Conservation (phyloP, 1,140 invertebrate species). For the Lepidurus couesii region DNA sequence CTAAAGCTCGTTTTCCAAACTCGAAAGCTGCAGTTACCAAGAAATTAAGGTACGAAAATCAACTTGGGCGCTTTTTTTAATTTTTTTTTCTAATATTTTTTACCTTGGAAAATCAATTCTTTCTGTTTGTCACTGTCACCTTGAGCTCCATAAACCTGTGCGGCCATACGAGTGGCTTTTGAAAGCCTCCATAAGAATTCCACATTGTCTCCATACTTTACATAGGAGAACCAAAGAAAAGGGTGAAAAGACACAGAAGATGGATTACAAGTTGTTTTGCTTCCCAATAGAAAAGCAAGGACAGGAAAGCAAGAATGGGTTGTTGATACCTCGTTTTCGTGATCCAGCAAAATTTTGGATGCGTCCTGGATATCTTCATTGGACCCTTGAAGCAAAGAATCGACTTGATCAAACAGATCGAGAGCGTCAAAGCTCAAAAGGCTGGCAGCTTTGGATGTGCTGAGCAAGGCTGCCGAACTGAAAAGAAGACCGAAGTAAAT, state of each 20-base stretch:
- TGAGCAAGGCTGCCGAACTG: constrained; percentile 6
- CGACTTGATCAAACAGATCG: constrained; percentile 38
- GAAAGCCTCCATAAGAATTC: constrained; percentile 63
- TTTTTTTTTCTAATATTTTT: constrained; percentile 15
- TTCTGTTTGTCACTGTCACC: constrained; percentile 51
- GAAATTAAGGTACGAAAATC: constrained; percentile 24
- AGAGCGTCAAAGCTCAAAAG: constrained; percentile 28
- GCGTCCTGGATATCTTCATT: constrained; percentile 38
- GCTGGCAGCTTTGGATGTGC: neutral
- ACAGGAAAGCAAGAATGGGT: neutral
- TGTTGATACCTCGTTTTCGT: constrained; percentile 39
- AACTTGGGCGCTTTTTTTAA: neutral
- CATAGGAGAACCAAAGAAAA: constrained; percentile 37
- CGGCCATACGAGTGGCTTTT: constrained; percentile 56
- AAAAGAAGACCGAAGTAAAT: constrained; percentile 9
- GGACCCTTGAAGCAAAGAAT: constrained; percentile 39
- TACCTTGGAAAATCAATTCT: constrained; percentile 54
- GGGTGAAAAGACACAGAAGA: constrained; percentile 28
- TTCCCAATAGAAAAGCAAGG: neutral
- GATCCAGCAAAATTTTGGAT: constrained; percentile 37
- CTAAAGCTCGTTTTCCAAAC: constrained; percentile 55
- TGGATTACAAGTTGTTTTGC: neutral
- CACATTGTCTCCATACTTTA: constrained; percentile 25
- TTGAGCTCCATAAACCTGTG: constrained; percentile 45
- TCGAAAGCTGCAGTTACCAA: constrained; percentile 49